A percentile compares a stretch with the other conserved stretches of the same genome.
Evolutionary conservation across 2,113 vertebrate species (phyloP).

Genomic region (Pimephales promelas): DNA sequence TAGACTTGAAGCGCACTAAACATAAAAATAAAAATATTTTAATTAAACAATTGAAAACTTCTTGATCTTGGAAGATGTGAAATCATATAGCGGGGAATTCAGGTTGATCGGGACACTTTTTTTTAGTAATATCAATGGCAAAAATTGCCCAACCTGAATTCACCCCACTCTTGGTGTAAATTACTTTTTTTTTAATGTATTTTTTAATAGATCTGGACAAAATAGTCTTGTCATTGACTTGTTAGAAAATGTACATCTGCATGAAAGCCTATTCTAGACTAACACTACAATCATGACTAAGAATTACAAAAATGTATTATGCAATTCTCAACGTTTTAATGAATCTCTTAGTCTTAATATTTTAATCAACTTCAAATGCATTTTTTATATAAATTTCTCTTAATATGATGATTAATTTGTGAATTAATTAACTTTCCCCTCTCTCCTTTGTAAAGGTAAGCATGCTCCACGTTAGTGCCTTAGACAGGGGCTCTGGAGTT

Average conservation of each 20-base stretch:
- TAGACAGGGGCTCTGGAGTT: slow-evolving; percentile 47
- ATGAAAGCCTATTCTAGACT: neutral
- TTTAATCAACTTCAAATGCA: neutral
- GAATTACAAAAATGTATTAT: neutral
- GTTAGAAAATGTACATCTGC: neutral
- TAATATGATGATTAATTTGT: neutral
- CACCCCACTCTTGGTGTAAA: neutral
- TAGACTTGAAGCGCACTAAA: neutral
- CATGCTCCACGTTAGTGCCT: slow-evolving; percentile 62
- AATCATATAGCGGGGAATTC: neutral
- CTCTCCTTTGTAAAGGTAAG: slow-evolving; percentile 60
- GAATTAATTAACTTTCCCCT: neutral
- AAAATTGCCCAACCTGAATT: too few species aligned
- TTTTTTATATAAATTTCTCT: neutral
- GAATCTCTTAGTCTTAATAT: neutral
- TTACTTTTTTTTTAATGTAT: neutral
- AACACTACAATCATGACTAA: neutral
- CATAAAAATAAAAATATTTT: neutral
- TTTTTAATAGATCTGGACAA: neutral
- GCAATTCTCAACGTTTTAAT: neutral
- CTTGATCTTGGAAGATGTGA: neutral
- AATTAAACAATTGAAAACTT: neutral
- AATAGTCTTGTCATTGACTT: neutral
- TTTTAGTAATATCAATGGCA: too few species aligned
- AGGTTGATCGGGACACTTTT: too few species aligned